phyloP scores from a whole-genome alignment of 1,140 invertebrate species.

The Ceratitis capitata region DNA sequence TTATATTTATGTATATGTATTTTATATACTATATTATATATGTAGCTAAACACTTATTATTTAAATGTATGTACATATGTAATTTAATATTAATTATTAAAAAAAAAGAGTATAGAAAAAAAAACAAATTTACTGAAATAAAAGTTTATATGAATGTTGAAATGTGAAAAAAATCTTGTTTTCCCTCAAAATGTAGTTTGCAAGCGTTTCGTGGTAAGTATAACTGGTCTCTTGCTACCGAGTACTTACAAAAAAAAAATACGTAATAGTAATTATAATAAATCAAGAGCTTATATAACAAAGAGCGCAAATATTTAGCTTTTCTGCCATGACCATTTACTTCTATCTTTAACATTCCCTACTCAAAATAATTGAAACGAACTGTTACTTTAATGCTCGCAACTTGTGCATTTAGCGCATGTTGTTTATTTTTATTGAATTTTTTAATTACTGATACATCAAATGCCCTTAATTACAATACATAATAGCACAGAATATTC shows the following conservation, averaged over 20 bases:
- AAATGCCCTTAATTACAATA: slow-evolving; percentile 25
- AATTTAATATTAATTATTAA: slow-evolving; percentile 22
- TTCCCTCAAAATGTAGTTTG: background rate
- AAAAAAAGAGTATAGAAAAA: background rate
- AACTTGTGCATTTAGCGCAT: background rate
- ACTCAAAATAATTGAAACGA: background rate
- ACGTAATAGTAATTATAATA: background rate
- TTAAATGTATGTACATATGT: background rate
- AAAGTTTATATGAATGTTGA: slow-evolving; percentile 30
- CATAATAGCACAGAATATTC: slow-evolving; percentile 19
- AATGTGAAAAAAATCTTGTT: slow-evolving; percentile 27
- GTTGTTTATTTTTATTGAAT: background rate
- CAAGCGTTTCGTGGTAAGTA: background rate
- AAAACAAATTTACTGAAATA: slow-evolving; percentile 19
- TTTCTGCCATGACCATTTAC: too few relatives aligned
- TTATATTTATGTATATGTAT: background rate
- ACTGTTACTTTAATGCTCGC: background rate
- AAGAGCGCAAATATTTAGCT: background rate
- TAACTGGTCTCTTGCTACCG: background rate
- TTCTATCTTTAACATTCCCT: background rate
- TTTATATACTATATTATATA: background rate
- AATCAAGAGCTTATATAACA: background rate
- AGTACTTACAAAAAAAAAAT: background rate
- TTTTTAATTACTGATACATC: slow-evolving; percentile 12
- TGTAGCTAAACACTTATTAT: background rate